phyloP scores from a whole-genome alignment of 1,140 invertebrate genomes.

The Chelonus insularis region DNA sequence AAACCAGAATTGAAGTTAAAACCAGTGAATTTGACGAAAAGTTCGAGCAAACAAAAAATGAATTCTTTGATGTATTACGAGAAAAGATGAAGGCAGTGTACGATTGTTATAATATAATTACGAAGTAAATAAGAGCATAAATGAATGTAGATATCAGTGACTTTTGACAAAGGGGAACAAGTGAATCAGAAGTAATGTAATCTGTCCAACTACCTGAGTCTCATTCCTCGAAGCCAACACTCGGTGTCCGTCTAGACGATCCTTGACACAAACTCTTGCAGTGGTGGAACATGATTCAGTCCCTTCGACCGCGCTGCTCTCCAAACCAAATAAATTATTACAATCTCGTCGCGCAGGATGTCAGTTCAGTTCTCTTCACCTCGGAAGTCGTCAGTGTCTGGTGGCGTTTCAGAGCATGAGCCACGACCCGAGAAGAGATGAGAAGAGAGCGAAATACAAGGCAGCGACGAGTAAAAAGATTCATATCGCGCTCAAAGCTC shows the following conservation, averaged over 20 bases:
- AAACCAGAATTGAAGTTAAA: too few relatives aligned
- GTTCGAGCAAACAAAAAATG: too few relatives aligned
- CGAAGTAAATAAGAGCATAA: neutral
- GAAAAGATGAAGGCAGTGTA: too few relatives aligned
- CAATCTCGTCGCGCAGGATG: slow-evolving; percentile 21
- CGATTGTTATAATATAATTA: neutral
- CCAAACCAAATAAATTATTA: slow-evolving; percentile 58
- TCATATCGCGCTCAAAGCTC: slow-evolving; percentile 48
- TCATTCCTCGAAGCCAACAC: neutral
- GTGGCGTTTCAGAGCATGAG: neutral
- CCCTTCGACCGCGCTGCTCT: neutral
- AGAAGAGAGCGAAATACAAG: neutral
- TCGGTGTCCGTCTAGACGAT: neutral
- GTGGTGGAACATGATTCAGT: neutral
- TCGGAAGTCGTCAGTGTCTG: slow-evolving; percentile 12
- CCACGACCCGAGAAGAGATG: neutral
- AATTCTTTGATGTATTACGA: too few relatives aligned
- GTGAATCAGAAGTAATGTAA: neutral
- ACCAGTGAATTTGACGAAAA: too few relatives aligned
- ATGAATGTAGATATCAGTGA: neutral
- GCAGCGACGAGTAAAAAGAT: slow-evolving; percentile 42
- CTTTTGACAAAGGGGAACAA: neutral
- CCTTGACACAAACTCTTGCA: neutral
- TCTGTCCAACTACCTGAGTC: neutral
- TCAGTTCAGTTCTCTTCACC: neutral